Evolutionary conservation across 2,888 invertebrate genomes (phyloP), one percentile per base, ranked within the genome.

Genomic region (Amphipyra tragopoginis): DNA sequence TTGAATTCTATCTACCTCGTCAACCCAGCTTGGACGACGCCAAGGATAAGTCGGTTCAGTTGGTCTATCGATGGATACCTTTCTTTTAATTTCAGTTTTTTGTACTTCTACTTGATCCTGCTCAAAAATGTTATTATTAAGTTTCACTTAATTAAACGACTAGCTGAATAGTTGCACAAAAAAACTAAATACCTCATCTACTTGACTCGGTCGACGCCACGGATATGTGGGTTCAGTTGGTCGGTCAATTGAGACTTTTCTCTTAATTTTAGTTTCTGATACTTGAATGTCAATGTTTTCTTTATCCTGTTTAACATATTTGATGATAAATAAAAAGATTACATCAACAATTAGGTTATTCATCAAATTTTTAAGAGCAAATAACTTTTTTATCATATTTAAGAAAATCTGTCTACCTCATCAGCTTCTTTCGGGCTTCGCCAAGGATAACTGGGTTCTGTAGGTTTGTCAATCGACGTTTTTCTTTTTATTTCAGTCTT

Each of bases 401-500:
- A n/a, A 36, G 36, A 44, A 5, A 8, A 10, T 6, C 33, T 15
- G 11, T 15, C 44, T 68, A 86, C 87, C 79, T 88, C 82, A 60
- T 74, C 66, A 10, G 71, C 65, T 65, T 75, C 79, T 70, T 72
- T 87, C 59, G 83, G 72, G 58, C 76, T 81, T 26, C 80, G 80
- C 80, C 64, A 54, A 47, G 71, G 64, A 57, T 77, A 76, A 42
- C 72, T 80, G 55, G 75, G 69, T 69, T 83, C 79, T 51, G 52
- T 60, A 10, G 82, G 79, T 56, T 59, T 79, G 50, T 82, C 80
- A 62, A 77, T 54, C 5, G 86, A 81, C 13, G 74, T 62, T 70
- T 82, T 84, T 60, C 74, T 78, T 72, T 84, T 83, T 9, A 53
- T 67, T 62, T 85, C 83, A 36, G 77, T 77, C 15, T 76, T 80